Base-by-base conservation (phyloP, 2,113 vertebrate species). In the Austrofundulus limnaeus region DNA sequence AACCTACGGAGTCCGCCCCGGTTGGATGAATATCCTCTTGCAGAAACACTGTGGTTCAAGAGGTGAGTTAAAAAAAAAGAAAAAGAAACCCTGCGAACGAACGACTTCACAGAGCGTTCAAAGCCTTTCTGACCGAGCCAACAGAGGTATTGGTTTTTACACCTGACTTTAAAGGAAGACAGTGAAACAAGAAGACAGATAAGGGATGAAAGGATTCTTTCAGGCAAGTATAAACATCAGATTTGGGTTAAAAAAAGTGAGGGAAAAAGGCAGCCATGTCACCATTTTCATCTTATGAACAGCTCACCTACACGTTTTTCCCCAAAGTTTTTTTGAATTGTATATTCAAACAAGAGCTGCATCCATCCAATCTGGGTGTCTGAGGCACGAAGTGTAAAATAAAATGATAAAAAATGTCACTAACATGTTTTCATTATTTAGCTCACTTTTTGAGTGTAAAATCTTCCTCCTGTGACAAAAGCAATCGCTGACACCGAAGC, bases 101-200 rank as follows among this genome's bases (percentile, higher is more conserved):
- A 19, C 2, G 31, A 41, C 43, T 63, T 48, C 57, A 54, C 24
- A 25, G 56, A 45, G 37, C 1, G 7, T 66, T 63, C 61, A 72
- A 79, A 76, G 61, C n/a, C 39, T 28, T 28, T 19, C 34, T 14
- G 56, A 53, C 34, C 20, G 34, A 39, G 50, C 16, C 50, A 11
- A n/a, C 16, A n/a, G 11, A 12, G 13, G 11, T 16, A 11, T 45
- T 38, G 59, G 4, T 23, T 61, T 60, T 62, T 58, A 41, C 37
- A 56, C 50, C 39, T 45, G 21, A 52, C 42, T 2, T 45, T 39
- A 21, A 62, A 74, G 53, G 58, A 10, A 38, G 48, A 63, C 24
- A 16, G 12, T 20, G 5, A 38, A 6, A 37, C 28, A 37, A 34
- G 28, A 15, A 34, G 2, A 2, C 13, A 41, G 54, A 17, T 14